A percentile compares a stretch with the other conserved stretches of the same genome.
Evolutionary conservation across 2,797 vertebrate genomes (phyloP).

Genomic region (Anableps anableps): DNA sequence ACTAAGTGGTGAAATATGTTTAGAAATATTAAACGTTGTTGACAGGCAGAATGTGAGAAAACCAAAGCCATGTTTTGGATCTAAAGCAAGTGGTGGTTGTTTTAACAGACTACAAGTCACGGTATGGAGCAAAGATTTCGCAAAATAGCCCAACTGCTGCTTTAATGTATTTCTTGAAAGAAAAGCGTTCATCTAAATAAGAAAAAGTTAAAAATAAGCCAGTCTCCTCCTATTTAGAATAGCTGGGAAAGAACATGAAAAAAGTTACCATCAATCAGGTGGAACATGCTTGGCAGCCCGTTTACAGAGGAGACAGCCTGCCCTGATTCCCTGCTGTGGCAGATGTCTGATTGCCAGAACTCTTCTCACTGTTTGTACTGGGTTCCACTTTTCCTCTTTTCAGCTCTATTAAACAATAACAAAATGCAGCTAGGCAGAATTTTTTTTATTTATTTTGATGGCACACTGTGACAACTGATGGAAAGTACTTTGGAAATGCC

Average conservation of each 20-base stretch:
- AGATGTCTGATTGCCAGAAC: slow-evolving; percentile 26
- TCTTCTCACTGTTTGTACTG: slow-evolving; percentile 16
- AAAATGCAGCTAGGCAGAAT: slow-evolving; percentile 52
- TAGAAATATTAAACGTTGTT: slow-evolving; percentile 31
- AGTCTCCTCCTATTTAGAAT: slow-evolving; percentile 3
- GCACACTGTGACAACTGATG: slow-evolving; percentile 35
- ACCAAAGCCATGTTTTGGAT: slow-evolving; percentile 26
- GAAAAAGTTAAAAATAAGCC: slow-evolving; percentile 4
- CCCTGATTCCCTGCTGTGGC: slow-evolving; percentile 23
- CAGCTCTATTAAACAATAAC: slow-evolving; percentile 35
- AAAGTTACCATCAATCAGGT: slow-evolving; percentile 31
- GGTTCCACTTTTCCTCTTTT: slow-evolving; percentile 45
- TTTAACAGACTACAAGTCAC: slow-evolving; percentile 12
- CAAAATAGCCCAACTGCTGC: slow-evolving; percentile 10
- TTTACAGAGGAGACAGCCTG: slow-evolving; percentile 4
- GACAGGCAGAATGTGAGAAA: slow-evolving; percentile 28
- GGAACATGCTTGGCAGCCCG: slow-evolving; percentile 19
- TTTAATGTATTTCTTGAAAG: slow-evolving; percentile 5
- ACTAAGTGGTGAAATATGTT: slow-evolving; percentile 57
- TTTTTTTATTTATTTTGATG: slow-evolving; percentile 33
- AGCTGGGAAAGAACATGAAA: slow-evolving; percentile 10
- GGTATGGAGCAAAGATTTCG: slow-evolving; percentile 1
- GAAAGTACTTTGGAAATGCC: slow-evolving; percentile 20
- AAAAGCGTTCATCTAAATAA: background rate
- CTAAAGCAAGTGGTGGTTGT: slow-evolving; percentile 15